Evolutionary conservation across 1,140 invertebrate genomes (phyloP).

Genomic region (Chrysopa pallens): DNA sequence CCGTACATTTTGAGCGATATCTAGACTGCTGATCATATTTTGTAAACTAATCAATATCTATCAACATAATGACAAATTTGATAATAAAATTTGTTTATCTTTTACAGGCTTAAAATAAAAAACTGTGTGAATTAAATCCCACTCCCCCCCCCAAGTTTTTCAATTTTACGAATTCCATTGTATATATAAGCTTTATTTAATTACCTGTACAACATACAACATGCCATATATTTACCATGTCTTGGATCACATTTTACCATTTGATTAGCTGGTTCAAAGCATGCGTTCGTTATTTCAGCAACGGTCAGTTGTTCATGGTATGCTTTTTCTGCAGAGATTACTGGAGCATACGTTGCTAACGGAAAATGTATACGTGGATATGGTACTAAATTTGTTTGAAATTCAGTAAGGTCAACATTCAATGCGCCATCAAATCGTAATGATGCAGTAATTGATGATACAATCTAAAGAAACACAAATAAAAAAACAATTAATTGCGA

Average conservation of each 20-base stretch:
- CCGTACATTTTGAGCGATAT: too few species aligned
- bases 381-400: conserved; percentile 73
- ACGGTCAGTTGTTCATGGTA: conserved; percentile 64
- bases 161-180: too few species aligned
- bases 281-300: conserved; percentile 62
- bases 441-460: conserved; percentile 71
- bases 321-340: conserved; percentile 65
- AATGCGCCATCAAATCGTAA: conserved; percentile 73
- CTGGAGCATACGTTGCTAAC: conserved; percentile 57
- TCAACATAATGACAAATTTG: too few species aligned
- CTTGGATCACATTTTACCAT: conserved; percentile 75
- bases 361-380: conserved; percentile 70
- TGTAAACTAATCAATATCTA: too few species aligned
- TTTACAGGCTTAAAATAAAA: too few species aligned
- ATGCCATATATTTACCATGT: conserved; percentile 72
- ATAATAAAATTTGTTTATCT: too few species aligned
- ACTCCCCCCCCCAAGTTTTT: too few species aligned
- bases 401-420: conserved; percentile 79
- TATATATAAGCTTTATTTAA: conserved; percentile 25
- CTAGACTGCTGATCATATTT: too few species aligned
- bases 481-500: too few species aligned
- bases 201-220: conserved; percentile 61
- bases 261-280: conserved; percentile 70
- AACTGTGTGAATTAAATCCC: too few species aligned
- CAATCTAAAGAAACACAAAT: conserved; percentile 47